A percentile compares a stretch with the other conserved stretches of the same genome.
phyloP scores from a whole-genome alignment of 2,797 vertebrate genomes.

The Clangula hyemalis region DNA sequence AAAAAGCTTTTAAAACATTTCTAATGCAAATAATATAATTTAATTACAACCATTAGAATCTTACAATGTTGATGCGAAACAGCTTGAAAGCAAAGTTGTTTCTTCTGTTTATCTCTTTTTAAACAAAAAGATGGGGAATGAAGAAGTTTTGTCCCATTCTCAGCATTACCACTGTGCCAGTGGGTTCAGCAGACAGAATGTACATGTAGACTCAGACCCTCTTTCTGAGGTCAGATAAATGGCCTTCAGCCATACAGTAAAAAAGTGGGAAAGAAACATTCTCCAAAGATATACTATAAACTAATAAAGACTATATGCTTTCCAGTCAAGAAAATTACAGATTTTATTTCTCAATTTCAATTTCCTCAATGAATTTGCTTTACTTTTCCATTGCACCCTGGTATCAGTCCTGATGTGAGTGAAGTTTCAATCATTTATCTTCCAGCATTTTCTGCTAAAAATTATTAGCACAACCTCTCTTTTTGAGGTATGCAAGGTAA shows the following conservation, averaged over 20 bases:
- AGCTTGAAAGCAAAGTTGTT: neutral
- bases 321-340: neutral
- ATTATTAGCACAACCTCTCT: neutral
- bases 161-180: neutral
- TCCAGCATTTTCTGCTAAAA: neutral
- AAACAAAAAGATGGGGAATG: neutral
- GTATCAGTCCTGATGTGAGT: neutral
- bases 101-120: neutral
- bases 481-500: neutral
- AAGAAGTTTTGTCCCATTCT: neutral
- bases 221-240: neutral
- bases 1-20: neutral
- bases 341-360: neutral
- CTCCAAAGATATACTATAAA: neutral
- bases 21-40: neutral
- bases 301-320: neutral
- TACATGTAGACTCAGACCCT: neutral
- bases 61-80: neutral
- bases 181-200: accelerated
- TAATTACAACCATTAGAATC: neutral
- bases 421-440: neutral
- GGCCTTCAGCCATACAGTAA: neutral
- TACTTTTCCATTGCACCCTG: neutral
- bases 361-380: neutral
- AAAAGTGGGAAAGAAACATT: neutral